Base-by-base conservation (phyloP, 2,113 vertebrate genomes). In the Asarcornis scutulata region DNA sequence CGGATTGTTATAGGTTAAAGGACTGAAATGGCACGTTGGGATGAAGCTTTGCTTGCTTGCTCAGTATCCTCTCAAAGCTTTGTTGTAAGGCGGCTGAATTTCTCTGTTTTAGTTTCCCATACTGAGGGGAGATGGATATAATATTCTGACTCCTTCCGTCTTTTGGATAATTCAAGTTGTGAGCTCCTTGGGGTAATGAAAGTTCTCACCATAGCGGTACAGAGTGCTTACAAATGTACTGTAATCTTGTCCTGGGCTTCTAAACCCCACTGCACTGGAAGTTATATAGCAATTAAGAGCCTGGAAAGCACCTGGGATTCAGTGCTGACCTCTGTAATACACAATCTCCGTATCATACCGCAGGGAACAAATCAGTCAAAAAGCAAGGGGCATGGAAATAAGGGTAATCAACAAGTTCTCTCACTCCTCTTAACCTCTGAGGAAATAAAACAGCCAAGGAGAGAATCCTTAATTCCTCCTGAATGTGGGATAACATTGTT, bases 401-500 rank as follows among this genome's bases (percentile, higher is more conserved):
- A 32, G 34, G 76, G 42, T 34, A 6, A 32, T 64, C 68, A 17
- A 14, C 40, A 21, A 55, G 42, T 56, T 75, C 48, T 38, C 52
- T 36, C 58, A 1, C 36, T 53, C 58, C 15, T 36, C 50, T 38
- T 6, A 11, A 32, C 44, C 52, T 38, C 59, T 17, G 1, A 46
- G 38, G 59, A 40, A 12, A n/a, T 67, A 8, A 10, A 50, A 68
- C 4, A 5, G n/a, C 27, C 10, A 5, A 34, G 29, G 50, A 63
- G 9, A 36, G 16, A 7, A 23, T 27, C 21, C 17, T 48, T 17
- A 10, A 34, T 13, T 46, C 56, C 16, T 76, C 53, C 42, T 13
- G 40, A 42, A 17, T 9, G 4, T 29, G 4, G 44, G 69, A 11
- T 14, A 38, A n/a, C 17, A 6, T 25, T 0, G 0, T 4, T 64